Evolutionary conservation across 2,113 vertebrate species (phyloP), one percentile per base, ranked within the genome.

Genomic region (Pseudorectes ferrugineus): DNA sequence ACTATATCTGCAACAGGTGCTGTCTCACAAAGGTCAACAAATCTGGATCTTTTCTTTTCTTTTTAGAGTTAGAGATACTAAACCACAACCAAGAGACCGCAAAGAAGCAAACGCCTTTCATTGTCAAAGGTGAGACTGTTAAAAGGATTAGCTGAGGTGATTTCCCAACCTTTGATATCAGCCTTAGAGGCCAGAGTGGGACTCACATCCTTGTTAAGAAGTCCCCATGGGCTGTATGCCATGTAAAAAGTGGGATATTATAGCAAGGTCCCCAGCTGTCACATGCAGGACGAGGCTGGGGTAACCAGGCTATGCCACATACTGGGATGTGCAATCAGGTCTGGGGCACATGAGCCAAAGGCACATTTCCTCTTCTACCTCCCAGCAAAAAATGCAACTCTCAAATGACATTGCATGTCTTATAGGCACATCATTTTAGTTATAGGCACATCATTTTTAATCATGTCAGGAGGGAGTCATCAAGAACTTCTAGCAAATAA

Each of bases 171-270:
- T 45, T 10, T 63, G 13, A 15, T 55, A 2, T 29, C 67, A 63
- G 16, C 21, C 31, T 61, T 14, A 36, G 46, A 78, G 63, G 26
- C 11, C 36, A 73, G 40, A 55, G 13, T 21, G 19, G 36, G 36
- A 84, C 26, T 65, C 40, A 23, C 1, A 40, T 31, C 25, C 38
- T 48, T 52, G 22, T 35, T 52, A 40, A 65, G 68, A 26, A 57
- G 11, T 8, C 25, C 12, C 11, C 24, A 25, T 0, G 1, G 31
- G 35, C 28, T 58, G 7, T 25, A 24, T 45, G 55, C 35, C 42
- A 6, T 7, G 28, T 16, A 31, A 78, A 36, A 80, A 38, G 28
- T 48, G 23, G 13, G 40, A 20, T 31, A 21, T 63, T 20, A 29
- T 5, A 55, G 23, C 29, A 70, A 57, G 12, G 11, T 35, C 16